Base-by-base conservation (phyloP, 2,797 vertebrate genomes). In the Botia almorhae region DNA sequence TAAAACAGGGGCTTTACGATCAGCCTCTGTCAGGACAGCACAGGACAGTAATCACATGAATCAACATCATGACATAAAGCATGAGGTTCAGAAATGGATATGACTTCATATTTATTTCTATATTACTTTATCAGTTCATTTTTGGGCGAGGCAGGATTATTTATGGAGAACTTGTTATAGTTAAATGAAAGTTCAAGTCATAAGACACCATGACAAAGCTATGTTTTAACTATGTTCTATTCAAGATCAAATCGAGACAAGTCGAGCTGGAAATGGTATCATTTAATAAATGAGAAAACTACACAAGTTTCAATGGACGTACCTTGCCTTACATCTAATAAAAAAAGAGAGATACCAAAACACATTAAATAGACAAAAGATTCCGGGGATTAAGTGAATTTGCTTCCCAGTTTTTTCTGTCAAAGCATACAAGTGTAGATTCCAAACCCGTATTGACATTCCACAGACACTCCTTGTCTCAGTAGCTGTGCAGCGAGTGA, bases 321-420 rank as follows among this genome's bases (percentile, higher is more conserved):
- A 6, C 58, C 58, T 29, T 61, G 11, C 17, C 2, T 2, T 46
- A 46, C 43, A 46, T 2, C 43, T 46, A 6, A 6, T 16, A 29
- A 29, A 7, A 61, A 3, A 51, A 29, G 7, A 12, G 36, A 53
- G 16, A 12, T 13, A 50, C 5, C 69, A 56, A 2, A 16, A 12
- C 10, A 56, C 16, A 67, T 39, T 2, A 51, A 72, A 64, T 3
- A 14, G 23, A 29, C 1, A 39, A 39, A 72, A 19, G 3, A 65
- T 67, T 67, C 19, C 1, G 0, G 12, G 73, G 71, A 72, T 64
- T 12, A 26, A 64, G 21, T 16, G 12, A 74, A 43, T 67, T n/a
- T 33, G 36, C 65, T 55, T 78, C 53, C 75, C 75, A 61, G 46
- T 74, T 36, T 78, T 82, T 68, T 19, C 33, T 11, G 0, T 0